These are phyloP conservation scores for Lumbricus terrestris DNA, from an alignment of 2,888 invertebrate genomes.

Conservation along the genomic window DNA sequence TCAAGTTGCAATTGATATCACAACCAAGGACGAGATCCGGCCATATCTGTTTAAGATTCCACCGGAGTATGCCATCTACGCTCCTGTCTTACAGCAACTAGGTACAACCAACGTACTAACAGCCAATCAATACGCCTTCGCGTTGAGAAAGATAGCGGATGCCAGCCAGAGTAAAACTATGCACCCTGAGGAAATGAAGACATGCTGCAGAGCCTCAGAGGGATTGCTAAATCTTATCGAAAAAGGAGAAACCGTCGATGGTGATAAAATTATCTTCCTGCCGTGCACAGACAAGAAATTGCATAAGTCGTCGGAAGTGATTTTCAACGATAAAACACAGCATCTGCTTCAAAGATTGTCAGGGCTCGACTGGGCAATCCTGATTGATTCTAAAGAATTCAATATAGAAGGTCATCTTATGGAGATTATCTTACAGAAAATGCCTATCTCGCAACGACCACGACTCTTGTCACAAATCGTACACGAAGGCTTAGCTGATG, in stretches of 20 bases:
- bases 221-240: conserved; percentile 37
- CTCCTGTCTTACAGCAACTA: conserved; percentile 38
- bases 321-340: conserved; percentile 38
- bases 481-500: not conserved
- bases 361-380: not conserved
- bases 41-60: conserved; percentile 42
- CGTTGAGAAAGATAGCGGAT: conserved; percentile 36
- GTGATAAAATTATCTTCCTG: conserved; percentile 28
- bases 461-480: not conserved
- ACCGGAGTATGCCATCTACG: conserved; percentile 40
- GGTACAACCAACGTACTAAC: conserved; percentile 39
- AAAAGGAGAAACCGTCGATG: conserved; percentile 9
- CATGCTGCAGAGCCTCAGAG: conserved; percentile 37
- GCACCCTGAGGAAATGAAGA: conserved; percentile 40
- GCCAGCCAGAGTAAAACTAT: conserved; percentile 31
- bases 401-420: not conserved
- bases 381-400: not conserved
- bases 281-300: conserved; percentile 30
- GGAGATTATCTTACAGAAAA: not conserved
- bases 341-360: not conserved
- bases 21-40: conserved; percentile 41
- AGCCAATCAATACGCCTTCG: conserved; percentile 40
- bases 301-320: conserved; percentile 33
- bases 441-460: not conserved
- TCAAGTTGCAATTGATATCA: conserved; percentile 40